A percentile compares a stretch with the other conserved stretches of the same genome.
phyloP scores from a whole-genome alignment of 2,888 invertebrate genomes.

The Oxytorus armatus region DNA sequence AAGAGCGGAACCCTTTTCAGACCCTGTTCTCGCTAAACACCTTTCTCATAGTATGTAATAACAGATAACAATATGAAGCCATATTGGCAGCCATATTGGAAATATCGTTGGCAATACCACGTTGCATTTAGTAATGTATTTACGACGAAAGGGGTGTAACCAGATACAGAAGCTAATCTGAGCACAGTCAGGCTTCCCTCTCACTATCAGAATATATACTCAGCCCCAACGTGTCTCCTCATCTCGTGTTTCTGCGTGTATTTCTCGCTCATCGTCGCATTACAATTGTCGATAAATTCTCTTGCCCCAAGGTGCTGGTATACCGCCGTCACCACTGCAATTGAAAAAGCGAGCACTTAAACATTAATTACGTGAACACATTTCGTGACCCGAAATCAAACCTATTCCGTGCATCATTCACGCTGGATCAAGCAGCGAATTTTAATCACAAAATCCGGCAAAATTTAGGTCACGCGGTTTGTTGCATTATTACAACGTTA shows the following conservation, averaged over 20 bases:
- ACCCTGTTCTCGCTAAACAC: too few species aligned
- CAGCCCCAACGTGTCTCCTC: background rate
- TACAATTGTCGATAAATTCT: too few species aligned
- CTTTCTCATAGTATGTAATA: slow-evolving; percentile 49
- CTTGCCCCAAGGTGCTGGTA: too few species aligned
- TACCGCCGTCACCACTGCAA: too few species aligned
- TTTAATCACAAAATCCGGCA: background rate
- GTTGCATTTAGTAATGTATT: slow-evolving; percentile 52
- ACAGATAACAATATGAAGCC: slow-evolving; percentile 72
- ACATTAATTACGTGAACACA: background rate
- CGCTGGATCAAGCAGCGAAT: background rate
- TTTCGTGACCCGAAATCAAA: background rate
- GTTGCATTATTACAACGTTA: background rate
- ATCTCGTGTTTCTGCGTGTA: background rate
- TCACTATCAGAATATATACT: slow-evolving; percentile 2
- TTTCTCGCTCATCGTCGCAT: background rate
- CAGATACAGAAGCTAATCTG: slow-evolving; percentile 77
- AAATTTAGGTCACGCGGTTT: background rate
- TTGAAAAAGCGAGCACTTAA: background rate
- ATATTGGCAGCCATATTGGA: slow-evolving; percentile 55
- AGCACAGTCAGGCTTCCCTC: slow-evolving; percentile 70
- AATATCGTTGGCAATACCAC: slow-evolving; percentile 1
- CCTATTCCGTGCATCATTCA: background rate
- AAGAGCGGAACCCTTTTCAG: too few species aligned
- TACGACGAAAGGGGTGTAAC: slow-evolving; percentile 76